A percentile compares a stretch with the other conserved stretches of the same genome.
Evolutionary conservation across 2,797 vertebrate species (phyloP).

Genomic region (Lophotriccus pileatus): DNA sequence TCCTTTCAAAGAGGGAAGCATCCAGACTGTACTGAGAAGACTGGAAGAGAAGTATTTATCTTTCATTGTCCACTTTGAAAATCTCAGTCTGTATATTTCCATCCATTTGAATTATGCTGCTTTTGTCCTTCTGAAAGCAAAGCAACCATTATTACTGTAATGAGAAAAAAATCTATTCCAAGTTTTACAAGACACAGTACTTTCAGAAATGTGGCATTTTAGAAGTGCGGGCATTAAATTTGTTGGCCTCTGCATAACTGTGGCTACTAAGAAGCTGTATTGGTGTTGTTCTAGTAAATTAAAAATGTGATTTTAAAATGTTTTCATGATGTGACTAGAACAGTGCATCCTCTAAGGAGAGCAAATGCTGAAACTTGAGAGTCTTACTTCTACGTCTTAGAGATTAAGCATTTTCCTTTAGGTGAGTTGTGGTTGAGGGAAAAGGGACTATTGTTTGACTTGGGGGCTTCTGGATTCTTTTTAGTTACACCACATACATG

Average conservation of each 20-base stretch:
- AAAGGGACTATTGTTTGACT: background rate
- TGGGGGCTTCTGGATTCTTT: background rate
- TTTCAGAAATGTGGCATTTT: background rate
- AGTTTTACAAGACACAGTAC: background rate
- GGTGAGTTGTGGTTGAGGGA: background rate
- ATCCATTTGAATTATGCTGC: background rate
- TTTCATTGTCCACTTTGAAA: background rate
- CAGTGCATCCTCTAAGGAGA: background rate
- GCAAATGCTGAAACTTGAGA: background rate
- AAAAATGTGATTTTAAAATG: background rate
- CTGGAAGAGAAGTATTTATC: background rate
- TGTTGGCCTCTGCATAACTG: background rate
- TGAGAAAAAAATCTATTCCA: background rate
- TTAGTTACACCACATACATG: accelerated
- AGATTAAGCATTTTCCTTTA: background rate
- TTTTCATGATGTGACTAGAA: background rate
- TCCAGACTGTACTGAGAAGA: background rate
- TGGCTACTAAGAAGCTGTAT: background rate
- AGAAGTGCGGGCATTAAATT: background rate
- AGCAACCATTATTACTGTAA: background rate
- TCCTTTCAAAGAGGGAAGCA: background rate
- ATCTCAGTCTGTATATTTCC: background rate
- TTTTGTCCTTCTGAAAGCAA: background rate
- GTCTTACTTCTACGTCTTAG: background rate
- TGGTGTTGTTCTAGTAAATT: background rate